phyloP scores from a whole-genome alignment of 2,797 vertebrate species.

The Ciconia nigra region DNA sequence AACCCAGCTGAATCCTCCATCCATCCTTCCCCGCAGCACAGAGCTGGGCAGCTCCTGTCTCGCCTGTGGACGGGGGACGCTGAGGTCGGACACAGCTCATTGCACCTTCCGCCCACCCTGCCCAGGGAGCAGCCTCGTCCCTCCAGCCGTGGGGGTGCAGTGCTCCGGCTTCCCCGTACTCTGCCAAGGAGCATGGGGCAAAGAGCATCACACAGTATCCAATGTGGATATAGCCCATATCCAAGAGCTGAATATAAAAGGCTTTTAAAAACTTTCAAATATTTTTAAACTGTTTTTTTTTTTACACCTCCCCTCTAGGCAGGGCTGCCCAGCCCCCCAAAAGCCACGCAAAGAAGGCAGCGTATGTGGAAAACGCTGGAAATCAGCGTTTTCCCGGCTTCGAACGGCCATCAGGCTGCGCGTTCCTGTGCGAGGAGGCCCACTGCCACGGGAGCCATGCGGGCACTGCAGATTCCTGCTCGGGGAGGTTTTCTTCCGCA shows the following conservation, averaged over 20 bases:
- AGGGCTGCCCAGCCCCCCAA: background rate
- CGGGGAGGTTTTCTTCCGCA: fast-evolving
- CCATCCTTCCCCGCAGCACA: background rate
- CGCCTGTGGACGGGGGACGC: background rate
- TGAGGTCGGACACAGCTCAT: background rate
- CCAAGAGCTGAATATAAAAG: background rate
- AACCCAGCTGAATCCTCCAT: background rate
- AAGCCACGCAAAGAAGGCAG: background rate
- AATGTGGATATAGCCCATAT: fast-evolving
- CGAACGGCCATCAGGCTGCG: fast-evolving
- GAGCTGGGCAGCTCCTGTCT: background rate
- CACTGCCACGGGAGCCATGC: fast-evolving
- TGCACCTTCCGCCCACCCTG: background rate
- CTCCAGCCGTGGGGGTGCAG: background rate
- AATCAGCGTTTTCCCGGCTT: background rate
- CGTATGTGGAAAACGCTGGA: fast-evolving
- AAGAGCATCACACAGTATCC: background rate
- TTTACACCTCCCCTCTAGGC: background rate
- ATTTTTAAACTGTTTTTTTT: background rate
- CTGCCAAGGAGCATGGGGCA: background rate
- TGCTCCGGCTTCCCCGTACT: background rate
- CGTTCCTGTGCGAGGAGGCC: background rate
- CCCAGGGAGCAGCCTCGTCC: background rate
- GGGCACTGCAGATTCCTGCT: background rate
- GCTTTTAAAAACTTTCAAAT: background rate